Conservation (phyloP, 2,888 invertebrate species). For the Ceratothoa steindachneri region DNA sequence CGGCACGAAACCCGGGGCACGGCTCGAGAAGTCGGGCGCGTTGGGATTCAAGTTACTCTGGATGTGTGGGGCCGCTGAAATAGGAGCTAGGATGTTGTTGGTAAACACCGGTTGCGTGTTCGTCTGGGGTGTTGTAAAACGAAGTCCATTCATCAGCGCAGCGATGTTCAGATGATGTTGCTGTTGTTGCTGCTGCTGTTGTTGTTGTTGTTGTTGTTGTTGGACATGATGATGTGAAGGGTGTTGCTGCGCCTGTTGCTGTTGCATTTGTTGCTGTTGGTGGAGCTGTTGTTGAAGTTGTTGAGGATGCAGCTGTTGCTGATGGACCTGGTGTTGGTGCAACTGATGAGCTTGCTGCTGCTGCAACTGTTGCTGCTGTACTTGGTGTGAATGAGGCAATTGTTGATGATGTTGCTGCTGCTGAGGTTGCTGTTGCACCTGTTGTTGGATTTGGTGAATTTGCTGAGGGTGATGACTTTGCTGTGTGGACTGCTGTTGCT, state of each 20-base stretch:
- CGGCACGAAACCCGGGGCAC: slow-evolving; percentile 52
- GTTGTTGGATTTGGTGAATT: neutral
- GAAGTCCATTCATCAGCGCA: slow-evolving; percentile 41
- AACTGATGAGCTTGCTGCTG: slow-evolving; percentile 17
- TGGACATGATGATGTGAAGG: slow-evolving; percentile 32
- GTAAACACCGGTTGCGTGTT: slow-evolving; percentile 43
- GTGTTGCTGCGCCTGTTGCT: slow-evolving; percentile 24
- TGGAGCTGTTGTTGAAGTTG: slow-evolving; percentile 15
- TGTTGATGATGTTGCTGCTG: slow-evolving; percentile 12
- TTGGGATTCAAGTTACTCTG: slow-evolving; percentile 67
- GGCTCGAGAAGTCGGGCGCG: slow-evolving; percentile 70
- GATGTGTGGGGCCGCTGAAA: slow-evolving; percentile 47
- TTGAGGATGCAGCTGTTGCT: slow-evolving; percentile 7
- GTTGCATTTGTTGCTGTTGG: slow-evolving; percentile 32
- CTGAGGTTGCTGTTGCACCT: neutral
- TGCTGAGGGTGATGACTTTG: neutral
- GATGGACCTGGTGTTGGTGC: slow-evolving; percentile 14
- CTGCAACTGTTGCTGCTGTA: slow-evolving; percentile 12
- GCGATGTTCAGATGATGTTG: slow-evolving; percentile 24
- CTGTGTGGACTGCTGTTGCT: neutral
- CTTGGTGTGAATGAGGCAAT: neutral
- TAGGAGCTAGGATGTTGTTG: slow-evolving; percentile 39
- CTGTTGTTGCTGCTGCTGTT: slow-evolving; percentile 30
- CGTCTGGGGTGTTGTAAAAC: slow-evolving; percentile 45
- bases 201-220: slow-evolving; percentile 36